Percentiles rank a stretch among this genome's conserved stretches.
Evolutionary conservation across 2,113 vertebrate species (phyloP).

Genomic region (Cercocebus atys): DNA sequence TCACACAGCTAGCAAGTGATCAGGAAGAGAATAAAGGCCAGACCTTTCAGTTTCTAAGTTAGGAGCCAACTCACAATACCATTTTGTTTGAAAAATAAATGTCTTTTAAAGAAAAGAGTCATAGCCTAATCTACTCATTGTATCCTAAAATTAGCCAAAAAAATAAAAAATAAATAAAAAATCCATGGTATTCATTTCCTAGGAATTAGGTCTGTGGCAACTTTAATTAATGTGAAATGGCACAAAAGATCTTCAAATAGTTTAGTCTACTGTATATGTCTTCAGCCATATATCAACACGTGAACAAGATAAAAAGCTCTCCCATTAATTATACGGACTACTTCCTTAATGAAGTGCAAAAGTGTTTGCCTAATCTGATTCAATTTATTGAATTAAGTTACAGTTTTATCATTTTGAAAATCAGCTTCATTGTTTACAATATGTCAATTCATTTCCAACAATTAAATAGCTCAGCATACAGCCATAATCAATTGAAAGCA

Average conservation of each 20-base stretch:
- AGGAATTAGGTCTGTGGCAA: slow-evolving; percentile 27
- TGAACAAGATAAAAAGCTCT: slow-evolving; percentile 70
- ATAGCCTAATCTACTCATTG: not conserved
- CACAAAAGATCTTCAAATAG: slow-evolving; percentile 63
- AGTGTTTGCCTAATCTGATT: slow-evolving; percentile 73
- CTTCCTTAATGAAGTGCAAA: slow-evolving; percentile 80
- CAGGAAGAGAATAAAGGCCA: not conserved
- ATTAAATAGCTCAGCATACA: slow-evolving; percentile 58
- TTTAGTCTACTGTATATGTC: slow-evolving; percentile 56
- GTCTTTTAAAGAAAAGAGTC: not conserved
- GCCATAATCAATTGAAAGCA: slow-evolving; percentile 62
- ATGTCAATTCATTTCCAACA: slow-evolving; percentile 59
- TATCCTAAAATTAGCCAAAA: slow-evolving; percentile 1
- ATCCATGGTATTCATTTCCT: not conserved
- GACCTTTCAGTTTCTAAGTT: not conserved
- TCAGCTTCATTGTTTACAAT: slow-evolving; percentile 62
- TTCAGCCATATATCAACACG: slow-evolving; percentile 69
- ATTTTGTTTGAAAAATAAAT: not conserved
- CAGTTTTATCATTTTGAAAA: slow-evolving; percentile 77
- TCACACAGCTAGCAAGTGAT: not conserved
- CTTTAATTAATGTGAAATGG: slow-evolving; percentile 66
- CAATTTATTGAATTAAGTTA: slow-evolving; percentile 74
- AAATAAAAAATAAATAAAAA: not conserved
- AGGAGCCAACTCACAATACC: not conserved
- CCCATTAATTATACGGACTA: slow-evolving; percentile 75